Evolutionary conservation across 2,113 vertebrate genomes (phyloP), one percentile per base, ranked within the genome.

Genomic region (Menidia beryllina): DNA sequence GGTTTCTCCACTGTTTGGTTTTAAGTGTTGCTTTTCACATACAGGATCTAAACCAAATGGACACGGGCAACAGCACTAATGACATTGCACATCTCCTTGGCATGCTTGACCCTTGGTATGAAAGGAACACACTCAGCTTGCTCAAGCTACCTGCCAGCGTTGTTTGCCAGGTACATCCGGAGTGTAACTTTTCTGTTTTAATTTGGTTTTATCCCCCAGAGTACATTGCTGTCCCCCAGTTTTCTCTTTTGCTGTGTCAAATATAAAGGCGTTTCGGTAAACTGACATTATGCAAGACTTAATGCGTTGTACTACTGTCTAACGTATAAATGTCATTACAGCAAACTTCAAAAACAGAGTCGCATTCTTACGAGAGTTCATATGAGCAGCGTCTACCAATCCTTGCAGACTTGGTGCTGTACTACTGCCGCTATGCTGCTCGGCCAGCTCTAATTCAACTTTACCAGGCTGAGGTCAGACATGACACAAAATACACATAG

Each of bases 51-150:
- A 66, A 50, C 43, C 54, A 25, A 17, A 26, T 12, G 5, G 55
- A 26, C 25, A 53, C 34, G 27, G 95, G 94, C 54, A 90, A 93
- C 91, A 98, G 96, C 86, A 98, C 96, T 64, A 98, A 96, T 0
- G 95, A 98, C 73, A 96, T 99, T 52, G 97, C 96, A 45, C 93
- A 91, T 75, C 97, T 98, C 83, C 91, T 99, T 0, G 97, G 97
- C n/a, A 95, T 97, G 95, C 86, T 98, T 81, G 97, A 98, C 81
- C 97, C 97, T 13, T 99, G 97, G 97, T 99, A 99, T 38, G 94
- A 98, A 81, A 94, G 97, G 65, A 99, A 99, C 2, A 94, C 96
- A 24, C 93, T 96, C 13, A 95, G 94, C 67, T 91, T 99, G 77
- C 95, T 98, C 79, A 93, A 95, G 75, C 85, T 99, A 49, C 96